Conservation (phyloP, 53 echinoderm and acorn worm genomes). For the Echinarachnius parma region DNA sequence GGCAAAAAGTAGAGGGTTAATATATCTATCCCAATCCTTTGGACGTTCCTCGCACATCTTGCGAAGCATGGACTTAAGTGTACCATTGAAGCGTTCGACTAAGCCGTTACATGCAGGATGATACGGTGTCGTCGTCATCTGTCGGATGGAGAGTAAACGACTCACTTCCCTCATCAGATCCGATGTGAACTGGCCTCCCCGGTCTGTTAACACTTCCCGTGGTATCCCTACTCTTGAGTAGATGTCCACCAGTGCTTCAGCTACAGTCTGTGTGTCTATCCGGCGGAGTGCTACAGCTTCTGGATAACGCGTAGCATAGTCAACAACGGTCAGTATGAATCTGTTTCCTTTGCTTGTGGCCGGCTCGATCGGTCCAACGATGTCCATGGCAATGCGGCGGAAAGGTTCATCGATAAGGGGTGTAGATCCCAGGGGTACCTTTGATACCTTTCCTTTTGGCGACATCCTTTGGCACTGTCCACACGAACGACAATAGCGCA, state of each 20-base stretch:
- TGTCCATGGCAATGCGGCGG: slow-evolving; percentile 6
- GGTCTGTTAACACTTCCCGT: slow-evolving; percentile 28
- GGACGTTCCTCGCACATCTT: slow-evolving; percentile 31
- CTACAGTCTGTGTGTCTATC: not conserved
- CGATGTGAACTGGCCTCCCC: slow-evolving; percentile 44
- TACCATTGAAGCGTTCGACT: slow-evolving; percentile 22
- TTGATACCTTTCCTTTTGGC: slow-evolving; percentile 8
- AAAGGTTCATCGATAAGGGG: slow-evolving; percentile 34
- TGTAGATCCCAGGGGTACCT: slow-evolving; percentile 35
- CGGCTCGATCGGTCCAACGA: slow-evolving; percentile 34
- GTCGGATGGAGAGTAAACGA: slow-evolving; percentile 31
- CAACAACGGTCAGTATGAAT: slow-evolving; percentile 9
- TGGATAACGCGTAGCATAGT: slow-evolving; percentile 28
- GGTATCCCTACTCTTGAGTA: slow-evolving; percentile 24
- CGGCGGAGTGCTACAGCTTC: too few relatives aligned
- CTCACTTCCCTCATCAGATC: slow-evolving; percentile 47
- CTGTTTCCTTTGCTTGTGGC: slow-evolving; percentile 15
- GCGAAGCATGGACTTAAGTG: slow-evolving; percentile 13
- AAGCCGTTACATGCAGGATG: slow-evolving; percentile 15
- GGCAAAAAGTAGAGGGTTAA: slow-evolving; percentile 30
- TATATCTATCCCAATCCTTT: slow-evolving; percentile 32
- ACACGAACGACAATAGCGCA: slow-evolving; percentile 27
- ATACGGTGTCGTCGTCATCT: slow-evolving; percentile 43
- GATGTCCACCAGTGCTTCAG: not conserved
- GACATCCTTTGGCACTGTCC: slow-evolving; percentile 26